phyloP scores from a whole-genome alignment of 2,888 invertebrate species.

The Rotaria macrura region DNA sequence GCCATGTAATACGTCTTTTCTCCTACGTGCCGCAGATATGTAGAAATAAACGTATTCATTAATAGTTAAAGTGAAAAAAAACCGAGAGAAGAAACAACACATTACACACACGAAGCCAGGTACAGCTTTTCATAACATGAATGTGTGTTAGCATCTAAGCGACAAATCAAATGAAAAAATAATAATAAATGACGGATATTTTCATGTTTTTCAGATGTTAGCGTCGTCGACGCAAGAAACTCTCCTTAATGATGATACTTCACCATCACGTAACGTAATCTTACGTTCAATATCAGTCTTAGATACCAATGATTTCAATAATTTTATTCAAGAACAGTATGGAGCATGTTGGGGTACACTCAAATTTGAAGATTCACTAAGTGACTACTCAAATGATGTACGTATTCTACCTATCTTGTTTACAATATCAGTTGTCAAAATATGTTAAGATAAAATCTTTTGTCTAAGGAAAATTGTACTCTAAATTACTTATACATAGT shows the following conservation, averaged over 20 bases:
- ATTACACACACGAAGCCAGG: background rate
- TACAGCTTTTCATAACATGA: background rate
- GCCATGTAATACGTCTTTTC: background rate
- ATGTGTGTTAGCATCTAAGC: background rate
- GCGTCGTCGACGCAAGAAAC: background rate
- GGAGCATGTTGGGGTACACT: background rate
- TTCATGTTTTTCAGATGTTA: background rate
- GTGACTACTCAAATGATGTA: conserved; percentile 4
- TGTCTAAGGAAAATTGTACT: too few relatives aligned
- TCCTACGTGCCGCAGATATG: background rate
- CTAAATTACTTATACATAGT: too few relatives aligned
- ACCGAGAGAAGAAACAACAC: background rate
- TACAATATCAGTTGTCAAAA: too few relatives aligned
- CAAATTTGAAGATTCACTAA: conserved; percentile 15
- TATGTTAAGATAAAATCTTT: background rate
- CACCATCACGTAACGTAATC: background rate
- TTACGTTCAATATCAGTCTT: background rate
- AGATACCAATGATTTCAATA: background rate
- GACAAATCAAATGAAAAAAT: background rate
- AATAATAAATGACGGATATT: background rate
- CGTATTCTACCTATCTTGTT: background rate
- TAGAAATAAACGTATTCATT: background rate
- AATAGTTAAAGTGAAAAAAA: background rate
- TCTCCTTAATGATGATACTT: background rate
- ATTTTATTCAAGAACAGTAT: background rate